These are phyloP conservation scores for Scolopax bukidnonensis DNA, from an alignment of 2,797 vertebrate species.

Conservation along the genomic window DNA sequence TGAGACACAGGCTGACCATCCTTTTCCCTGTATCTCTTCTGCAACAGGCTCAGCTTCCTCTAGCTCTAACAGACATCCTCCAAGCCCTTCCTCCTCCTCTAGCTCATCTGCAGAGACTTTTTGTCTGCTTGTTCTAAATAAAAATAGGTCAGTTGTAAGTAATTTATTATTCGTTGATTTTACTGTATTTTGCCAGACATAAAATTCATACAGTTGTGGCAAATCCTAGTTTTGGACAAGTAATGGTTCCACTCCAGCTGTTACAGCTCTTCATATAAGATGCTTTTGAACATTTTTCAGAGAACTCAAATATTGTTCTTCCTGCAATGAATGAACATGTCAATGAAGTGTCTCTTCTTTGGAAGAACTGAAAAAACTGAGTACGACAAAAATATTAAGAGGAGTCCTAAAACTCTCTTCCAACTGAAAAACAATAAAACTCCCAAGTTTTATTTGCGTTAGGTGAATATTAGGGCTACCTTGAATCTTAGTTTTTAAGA, in stretches of 20 bases:
- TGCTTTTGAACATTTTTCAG: conserved; percentile 12
- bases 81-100: not conserved
- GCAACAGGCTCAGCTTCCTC: not conserved
- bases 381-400: not conserved
- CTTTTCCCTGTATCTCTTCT: not conserved
- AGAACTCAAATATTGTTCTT: not conserved
- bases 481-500: not conserved
- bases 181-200: conserved; percentile 36
- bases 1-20: not conserved
- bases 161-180: conserved; percentile 38
- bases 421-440: not conserved
- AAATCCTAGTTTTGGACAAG: conserved; percentile 21
- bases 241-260: conserved; percentile 16
- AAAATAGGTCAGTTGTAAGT: conserved; percentile 63
- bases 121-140: conserved; percentile 7
- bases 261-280: not conserved
- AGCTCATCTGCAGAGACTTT: conserved; percentile 16
- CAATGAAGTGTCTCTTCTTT: not conserved
- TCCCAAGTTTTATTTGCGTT: not conserved
- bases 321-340: not conserved
- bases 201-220: not conserved
- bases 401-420: not conserved
- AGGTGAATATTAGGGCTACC: not conserved
- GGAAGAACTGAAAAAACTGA: not conserved
- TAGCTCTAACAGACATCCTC: not conserved